Evolutionary conservation across 1,140 invertebrate species (phyloP).

Genomic region (Archegozetes longisetosus): DNA sequence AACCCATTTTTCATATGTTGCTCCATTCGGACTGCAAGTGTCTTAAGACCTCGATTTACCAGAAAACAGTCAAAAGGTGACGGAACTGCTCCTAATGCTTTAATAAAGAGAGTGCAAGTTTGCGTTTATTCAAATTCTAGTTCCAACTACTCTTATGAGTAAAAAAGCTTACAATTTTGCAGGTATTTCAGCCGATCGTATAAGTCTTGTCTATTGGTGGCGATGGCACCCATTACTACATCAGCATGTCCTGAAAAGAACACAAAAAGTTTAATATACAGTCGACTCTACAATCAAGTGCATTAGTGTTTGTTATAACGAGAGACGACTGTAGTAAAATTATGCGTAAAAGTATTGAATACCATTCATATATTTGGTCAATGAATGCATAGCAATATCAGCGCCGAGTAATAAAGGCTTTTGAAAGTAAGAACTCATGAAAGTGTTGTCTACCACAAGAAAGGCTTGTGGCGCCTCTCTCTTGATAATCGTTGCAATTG

Average conservation of each 20-base stretch:
- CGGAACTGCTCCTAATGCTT: constrained; percentile 71
- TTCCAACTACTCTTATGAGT: background rate
- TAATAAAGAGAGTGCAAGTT: constrained; percentile 2
- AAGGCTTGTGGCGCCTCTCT: constrained; percentile 45
- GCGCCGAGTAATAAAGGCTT: constrained; percentile 75
- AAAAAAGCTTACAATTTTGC: constrained; percentile 57
- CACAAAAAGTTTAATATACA: background rate
- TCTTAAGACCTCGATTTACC: constrained; percentile 87
- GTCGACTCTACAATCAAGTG: too few relatives aligned
- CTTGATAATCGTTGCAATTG: constrained; percentile 46
- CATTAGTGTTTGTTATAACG: background rate
- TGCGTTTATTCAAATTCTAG: background rate
- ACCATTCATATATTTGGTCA: constrained; percentile 96
- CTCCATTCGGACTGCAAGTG: constrained; percentile 62
- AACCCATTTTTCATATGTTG: constrained; percentile 63
- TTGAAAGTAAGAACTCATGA: constrained; percentile 88
- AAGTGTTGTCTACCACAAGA: constrained; percentile 91
- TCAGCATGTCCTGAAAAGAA: constrained; percentile 60
- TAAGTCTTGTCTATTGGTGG: constrained; percentile 53
- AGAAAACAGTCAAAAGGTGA: constrained; percentile 92
- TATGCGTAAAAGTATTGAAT: constrained; percentile 11
- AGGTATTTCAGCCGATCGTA: constrained; percentile 57
- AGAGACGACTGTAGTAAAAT: background rate
- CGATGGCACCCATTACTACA: constrained; percentile 84
- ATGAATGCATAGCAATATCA: constrained; percentile 77